phyloP scores from a whole-genome alignment of 2,113 vertebrate genomes.

The Indri indri region DNA sequence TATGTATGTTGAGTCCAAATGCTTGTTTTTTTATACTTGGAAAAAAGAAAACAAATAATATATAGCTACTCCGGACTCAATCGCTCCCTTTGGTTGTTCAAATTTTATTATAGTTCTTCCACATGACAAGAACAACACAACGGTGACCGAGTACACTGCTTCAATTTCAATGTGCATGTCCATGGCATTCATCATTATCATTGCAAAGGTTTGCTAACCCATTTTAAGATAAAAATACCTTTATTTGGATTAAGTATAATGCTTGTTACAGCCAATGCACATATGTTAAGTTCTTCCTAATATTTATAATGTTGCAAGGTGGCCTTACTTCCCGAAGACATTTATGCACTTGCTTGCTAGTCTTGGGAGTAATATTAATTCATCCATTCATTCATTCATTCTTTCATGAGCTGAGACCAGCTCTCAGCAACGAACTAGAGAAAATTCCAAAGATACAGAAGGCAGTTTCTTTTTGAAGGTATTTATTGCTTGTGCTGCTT shows the following conservation, averaged over 20 bases:
- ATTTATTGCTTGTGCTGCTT: slow-evolving; percentile 37
- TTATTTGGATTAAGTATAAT: neutral
- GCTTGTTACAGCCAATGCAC: neutral
- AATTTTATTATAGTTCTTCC: neutral
- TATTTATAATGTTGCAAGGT: neutral
- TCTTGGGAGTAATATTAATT: neutral
- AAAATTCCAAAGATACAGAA: slow-evolving; percentile 10
- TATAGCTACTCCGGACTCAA: neutral
- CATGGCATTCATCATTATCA: neutral
- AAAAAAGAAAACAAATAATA: neutral
- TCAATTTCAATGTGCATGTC: neutral
- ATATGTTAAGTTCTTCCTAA: neutral
- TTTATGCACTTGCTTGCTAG: neutral
- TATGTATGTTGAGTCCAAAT: neutral
- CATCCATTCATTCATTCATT: neutral
- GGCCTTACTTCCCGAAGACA: neutral
- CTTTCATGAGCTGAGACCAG: neutral
- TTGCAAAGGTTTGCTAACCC: neutral
- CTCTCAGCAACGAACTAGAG: neutral
- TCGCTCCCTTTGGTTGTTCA: neutral
- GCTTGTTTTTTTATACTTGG: neutral
- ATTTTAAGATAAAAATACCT: neutral
- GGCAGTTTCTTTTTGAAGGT: slow-evolving; percentile 13
- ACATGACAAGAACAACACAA: neutral
- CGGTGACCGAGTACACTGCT: neutral